A percentile compares a stretch with the other conserved stretches of the same genome.
Conservation (phyloP, 2,797 vertebrate genomes). For the Margarornis squamiger region DNA sequence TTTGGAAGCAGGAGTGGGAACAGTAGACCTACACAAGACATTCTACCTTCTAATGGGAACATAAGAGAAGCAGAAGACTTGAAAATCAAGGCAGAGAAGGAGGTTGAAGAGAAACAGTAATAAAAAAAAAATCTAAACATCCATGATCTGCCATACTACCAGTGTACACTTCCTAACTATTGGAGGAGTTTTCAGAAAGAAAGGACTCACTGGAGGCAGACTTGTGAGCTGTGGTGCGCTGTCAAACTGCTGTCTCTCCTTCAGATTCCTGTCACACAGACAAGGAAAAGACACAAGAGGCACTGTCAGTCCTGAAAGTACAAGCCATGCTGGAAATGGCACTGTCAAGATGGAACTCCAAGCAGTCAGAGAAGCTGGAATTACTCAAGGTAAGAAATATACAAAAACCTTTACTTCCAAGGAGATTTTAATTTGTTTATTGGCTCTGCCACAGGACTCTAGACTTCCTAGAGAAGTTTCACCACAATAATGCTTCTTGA, state of each 20-base stretch:
- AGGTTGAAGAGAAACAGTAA: not conserved
- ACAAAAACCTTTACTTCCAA: not conserved
- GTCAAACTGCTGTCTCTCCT: not conserved
- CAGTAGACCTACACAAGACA: not conserved
- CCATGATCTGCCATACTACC: not conserved
- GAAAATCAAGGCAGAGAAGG: not conserved
- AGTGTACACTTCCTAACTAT: not conserved
- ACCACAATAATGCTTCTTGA: not conserved
- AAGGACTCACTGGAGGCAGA: not conserved
- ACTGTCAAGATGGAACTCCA: not conserved
- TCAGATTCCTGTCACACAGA: not conserved
- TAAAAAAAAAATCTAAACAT: not conserved
- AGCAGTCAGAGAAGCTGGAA: not conserved
- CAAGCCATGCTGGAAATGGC: not conserved
- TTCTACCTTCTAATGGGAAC: not conserved
- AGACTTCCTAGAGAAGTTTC: not conserved
- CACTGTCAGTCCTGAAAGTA: not conserved
- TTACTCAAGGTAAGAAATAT: not conserved
- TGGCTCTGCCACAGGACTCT: not conserved
- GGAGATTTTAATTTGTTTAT: not conserved
- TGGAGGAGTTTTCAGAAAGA: not conserved
- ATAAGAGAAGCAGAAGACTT: not conserved
- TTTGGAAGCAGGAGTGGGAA: not conserved
- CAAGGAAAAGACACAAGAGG: not conserved
- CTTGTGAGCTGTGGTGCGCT: not conserved